A percentile compares a stretch with the other conserved stretches of the same genome.
These are phyloP conservation scores for Hoplodrina blanda DNA, from an alignment of 2,888 invertebrate species.

Conservation along the genomic window DNA sequence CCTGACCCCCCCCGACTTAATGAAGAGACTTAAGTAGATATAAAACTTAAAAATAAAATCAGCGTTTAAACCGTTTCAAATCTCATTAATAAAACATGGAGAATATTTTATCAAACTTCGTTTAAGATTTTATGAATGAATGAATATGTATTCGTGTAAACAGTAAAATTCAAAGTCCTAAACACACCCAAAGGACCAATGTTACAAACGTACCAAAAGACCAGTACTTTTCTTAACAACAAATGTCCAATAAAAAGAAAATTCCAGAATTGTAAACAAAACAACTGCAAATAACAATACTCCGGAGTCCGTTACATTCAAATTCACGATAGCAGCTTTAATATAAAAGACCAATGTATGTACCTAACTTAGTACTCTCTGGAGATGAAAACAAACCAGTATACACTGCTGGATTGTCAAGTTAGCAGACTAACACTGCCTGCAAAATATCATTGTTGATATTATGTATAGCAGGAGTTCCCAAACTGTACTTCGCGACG, in stretches of 20 bases:
- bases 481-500: too few relatives aligned
- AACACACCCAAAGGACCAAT: slow-evolving; percentile 19
- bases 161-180: background rate
- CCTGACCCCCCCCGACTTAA: too few relatives aligned
- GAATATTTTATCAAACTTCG: background rate
- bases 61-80: too few relatives aligned
- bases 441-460: slow-evolving; percentile 9
- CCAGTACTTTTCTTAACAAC: background rate
- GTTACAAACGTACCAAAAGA: background rate
- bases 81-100: too few relatives aligned
- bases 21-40: too few relatives aligned
- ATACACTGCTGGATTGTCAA: slow-evolving; percentile 4
- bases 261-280: background rate
- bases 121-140: too few relatives aligned
- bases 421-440: background rate
- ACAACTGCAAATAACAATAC: slow-evolving; percentile 25
- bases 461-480: background rate
- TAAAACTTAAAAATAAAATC: too few relatives aligned
- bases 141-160: background rate
- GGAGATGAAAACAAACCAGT: slow-evolving; percentile 5
- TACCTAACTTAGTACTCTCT: slow-evolving; percentile 18
- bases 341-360: slow-evolving; percentile 28
- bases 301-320: slow-evolving; percentile 43
- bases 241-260: background rate
- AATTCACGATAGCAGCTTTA: slow-evolving; percentile 30